phyloP scores from a whole-genome alignment of 2,797 vertebrate species.

The Oceanodroma leucorhoa region DNA sequence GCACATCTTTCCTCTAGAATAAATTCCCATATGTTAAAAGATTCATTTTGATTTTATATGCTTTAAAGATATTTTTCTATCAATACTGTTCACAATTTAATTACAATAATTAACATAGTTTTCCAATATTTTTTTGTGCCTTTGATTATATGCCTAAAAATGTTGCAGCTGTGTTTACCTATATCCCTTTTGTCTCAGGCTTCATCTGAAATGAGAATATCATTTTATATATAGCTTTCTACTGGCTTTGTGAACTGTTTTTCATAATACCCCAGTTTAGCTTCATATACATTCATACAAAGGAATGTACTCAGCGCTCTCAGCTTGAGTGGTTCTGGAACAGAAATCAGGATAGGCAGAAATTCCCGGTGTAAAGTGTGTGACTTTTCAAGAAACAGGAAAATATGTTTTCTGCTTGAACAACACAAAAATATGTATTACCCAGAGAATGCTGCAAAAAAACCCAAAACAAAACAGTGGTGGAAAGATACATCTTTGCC shows the following conservation, averaged over 20 bases:
- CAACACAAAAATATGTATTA: conserved; percentile 60
- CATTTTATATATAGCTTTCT: conserved; percentile 81
- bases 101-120: conserved; percentile 83
- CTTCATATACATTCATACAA: conserved; percentile 63
- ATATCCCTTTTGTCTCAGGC: conserved; percentile 77
- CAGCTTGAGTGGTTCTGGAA: conserved; percentile 65
- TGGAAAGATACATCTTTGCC: conserved; percentile 18
- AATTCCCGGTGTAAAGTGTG: conserved; percentile 42
- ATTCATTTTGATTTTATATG: conserved; percentile 71
- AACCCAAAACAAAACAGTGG: neutral
- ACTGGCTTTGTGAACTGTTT: conserved; percentile 81
- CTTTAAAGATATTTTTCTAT: conserved; percentile 79
- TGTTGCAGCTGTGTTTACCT: conserved; percentile 85
- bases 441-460: conserved; percentile 17
- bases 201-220: conserved; percentile 79
- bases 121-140: conserved; percentile 81
- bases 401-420: conserved; percentile 66
- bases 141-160: conserved; percentile 81
- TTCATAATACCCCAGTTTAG: conserved; percentile 75
- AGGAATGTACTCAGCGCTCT: conserved; percentile 53
- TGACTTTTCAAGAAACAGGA: conserved; percentile 59
- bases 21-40: conserved; percentile 9
- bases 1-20: neutral
- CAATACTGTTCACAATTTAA: conserved; percentile 81
- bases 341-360: conserved; percentile 64